Conservation (phyloP, 23 tunicate species). For the Styela plicata region DNA sequence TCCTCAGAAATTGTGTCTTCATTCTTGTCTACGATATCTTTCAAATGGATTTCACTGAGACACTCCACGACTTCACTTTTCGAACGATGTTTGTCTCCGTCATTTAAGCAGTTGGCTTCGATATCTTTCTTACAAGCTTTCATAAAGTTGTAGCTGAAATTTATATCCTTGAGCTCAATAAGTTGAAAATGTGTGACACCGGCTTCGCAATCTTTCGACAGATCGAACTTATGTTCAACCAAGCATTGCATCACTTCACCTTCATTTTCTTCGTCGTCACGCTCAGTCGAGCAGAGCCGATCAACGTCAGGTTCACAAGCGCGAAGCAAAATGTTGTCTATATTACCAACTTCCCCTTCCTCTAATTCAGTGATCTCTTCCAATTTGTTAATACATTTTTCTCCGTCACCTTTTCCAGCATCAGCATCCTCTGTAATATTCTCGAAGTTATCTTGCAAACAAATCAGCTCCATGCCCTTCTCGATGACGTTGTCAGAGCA, state of each 20-base stretch:
- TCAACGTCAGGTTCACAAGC: slow-evolving; percentile 80
- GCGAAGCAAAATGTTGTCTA: slow-evolving; percentile 56
- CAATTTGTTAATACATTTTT: slow-evolving; percentile 29
- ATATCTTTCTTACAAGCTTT: slow-evolving; percentile 62
- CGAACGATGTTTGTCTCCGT: neutral
- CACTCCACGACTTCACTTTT: slow-evolving; percentile 61
- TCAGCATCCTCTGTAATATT: slow-evolving; percentile 32
- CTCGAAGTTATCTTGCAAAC: slow-evolving; percentile 81
- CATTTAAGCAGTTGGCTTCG: slow-evolving; percentile 17
- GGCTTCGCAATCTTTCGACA: slow-evolving; percentile 66
- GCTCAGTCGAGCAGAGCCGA: neutral
- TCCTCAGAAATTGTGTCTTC: slow-evolving; percentile 27
- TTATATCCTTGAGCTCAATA: slow-evolving; percentile 78
- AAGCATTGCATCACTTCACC: slow-evolving; percentile 84
- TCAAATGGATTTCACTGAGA: slow-evolving; percentile 47
- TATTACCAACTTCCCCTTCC: slow-evolving; percentile 38
- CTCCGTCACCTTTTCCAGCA: neutral
- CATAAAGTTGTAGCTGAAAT: slow-evolving; percentile 64
- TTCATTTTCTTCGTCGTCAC: slow-evolving; percentile 36
- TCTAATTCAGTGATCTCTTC: slow-evolving; percentile 58
- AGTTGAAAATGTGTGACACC: slow-evolving; percentile 84
- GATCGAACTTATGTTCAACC: slow-evolving; percentile 49
- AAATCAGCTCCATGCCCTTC: slow-evolving; percentile 51
- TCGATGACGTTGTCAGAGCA: slow-evolving; percentile 59
- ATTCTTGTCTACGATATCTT: neutral